These are phyloP conservation scores for Avahi laniger DNA, from an alignment of 2,797 vertebrate species.

Conservation along the genomic window DNA sequence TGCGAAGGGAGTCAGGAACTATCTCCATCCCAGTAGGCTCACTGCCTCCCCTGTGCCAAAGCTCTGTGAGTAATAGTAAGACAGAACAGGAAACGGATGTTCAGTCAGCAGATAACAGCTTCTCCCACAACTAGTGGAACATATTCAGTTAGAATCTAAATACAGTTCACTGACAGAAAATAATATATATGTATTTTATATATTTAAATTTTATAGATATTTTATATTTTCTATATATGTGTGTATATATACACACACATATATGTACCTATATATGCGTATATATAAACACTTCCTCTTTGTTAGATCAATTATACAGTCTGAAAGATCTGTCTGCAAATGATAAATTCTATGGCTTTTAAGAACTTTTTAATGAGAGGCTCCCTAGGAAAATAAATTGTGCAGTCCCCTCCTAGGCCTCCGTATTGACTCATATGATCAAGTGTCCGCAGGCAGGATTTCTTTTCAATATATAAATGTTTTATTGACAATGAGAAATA, in stretches of 20 bases:
- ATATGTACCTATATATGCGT: rapidly evolving
- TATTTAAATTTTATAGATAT: not conserved
- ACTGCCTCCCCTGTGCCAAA: not conserved
- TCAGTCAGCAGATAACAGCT: not conserved
- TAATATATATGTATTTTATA: no score
- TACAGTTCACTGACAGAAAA: not conserved
- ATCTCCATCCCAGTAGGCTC: no score
- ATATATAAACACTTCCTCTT: not conserved
- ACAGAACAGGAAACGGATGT: no score
- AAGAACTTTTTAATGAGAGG: not conserved
- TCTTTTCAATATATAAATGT: not conserved
- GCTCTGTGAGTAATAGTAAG: not conserved
- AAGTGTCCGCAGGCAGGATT: not conserved
- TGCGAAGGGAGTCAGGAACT: not conserved
- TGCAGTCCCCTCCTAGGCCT: not conserved
- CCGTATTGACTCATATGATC: not conserved
- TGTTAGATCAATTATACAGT: not conserved
- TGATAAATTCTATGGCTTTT: not conserved
- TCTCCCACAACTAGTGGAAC: not conserved
- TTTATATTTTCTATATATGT: not conserved
- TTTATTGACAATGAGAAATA: constrained; percentile 29
- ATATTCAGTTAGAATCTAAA: not conserved
- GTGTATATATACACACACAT: no score
- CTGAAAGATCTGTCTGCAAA: not conserved
- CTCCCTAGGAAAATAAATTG: not conserved